Percentiles rank a stretch among this genome's conserved stretches.
Conservation (phyloP, 2,888 invertebrate genomes). For the Drosophila neotestacea region DNA sequence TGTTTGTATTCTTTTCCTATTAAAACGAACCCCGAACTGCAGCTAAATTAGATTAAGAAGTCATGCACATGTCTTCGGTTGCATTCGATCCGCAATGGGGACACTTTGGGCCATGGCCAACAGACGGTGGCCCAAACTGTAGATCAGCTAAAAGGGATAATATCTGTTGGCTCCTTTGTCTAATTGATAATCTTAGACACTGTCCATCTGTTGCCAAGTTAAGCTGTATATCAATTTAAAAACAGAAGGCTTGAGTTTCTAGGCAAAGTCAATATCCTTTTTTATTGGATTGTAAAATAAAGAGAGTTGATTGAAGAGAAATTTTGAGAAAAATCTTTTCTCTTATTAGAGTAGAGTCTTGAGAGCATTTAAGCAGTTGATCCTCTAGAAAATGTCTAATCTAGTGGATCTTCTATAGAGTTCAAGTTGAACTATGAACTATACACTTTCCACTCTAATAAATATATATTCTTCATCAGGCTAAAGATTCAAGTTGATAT, state of each 20-base stretch:
- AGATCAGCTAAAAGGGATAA: not conserved
- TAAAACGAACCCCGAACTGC: slow-evolving; percentile 53
- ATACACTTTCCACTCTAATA: no score
- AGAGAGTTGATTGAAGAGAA: not conserved
- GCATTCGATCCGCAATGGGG: slow-evolving; percentile 34
- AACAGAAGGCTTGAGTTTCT: no score
- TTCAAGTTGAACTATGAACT: no score
- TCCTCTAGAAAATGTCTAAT: no score
- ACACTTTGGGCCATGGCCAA: slow-evolving; percentile 40
- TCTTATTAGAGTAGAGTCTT: no score
- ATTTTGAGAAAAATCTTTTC: not conserved
- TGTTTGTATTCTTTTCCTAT: slow-evolving; percentile 38
- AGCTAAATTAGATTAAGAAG: slow-evolving; percentile 77
- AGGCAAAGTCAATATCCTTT: not conserved
- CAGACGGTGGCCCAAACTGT: slow-evolving; percentile 17
- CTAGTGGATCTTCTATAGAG: no score
- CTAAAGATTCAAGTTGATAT: no score
- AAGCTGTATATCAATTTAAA: not conserved
- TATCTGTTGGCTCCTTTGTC: slow-evolving; percentile 5
- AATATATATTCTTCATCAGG: no score
- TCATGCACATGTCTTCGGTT: slow-evolving; percentile 73
- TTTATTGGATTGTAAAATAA: not conserved
- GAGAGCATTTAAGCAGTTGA: no score
- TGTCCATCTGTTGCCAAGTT: slow-evolving; percentile 16
- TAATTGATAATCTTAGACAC: slow-evolving; percentile 20